These are phyloP conservation scores for Priocnemis perturbator DNA, from an alignment of 2,888 invertebrate genomes.

Conservation along the genomic window DNA sequence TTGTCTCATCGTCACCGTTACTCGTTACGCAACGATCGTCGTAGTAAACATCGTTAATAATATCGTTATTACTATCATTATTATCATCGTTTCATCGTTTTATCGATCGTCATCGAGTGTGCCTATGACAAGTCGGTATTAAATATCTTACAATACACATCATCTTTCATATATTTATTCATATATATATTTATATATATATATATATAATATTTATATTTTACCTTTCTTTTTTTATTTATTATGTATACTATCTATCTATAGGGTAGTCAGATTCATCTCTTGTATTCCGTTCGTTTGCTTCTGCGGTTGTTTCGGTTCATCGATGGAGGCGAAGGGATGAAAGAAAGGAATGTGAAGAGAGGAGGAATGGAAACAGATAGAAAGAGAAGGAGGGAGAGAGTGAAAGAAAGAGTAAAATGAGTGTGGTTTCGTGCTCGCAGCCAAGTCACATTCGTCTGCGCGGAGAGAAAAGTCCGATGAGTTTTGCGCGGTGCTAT, in stretches of 20 bases:
- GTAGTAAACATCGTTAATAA: conserved; percentile 47
- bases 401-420: background rate
- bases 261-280: conserved; percentile 69
- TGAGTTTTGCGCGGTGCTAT: no score
- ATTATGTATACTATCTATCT: conserved; percentile 69
- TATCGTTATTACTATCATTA: conserved; percentile 37
- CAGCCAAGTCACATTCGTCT: conserved; percentile 45
- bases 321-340: conserved; percentile 42
- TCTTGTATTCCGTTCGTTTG: conserved; percentile 59
- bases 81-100: conserved; percentile 55
- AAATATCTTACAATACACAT: conserved; percentile 74
- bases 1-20: conserved; percentile 38
- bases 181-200: conserved; percentile 62
- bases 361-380: conserved; percentile 38
- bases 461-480: background rate
- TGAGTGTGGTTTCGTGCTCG: conserved; percentile 25
- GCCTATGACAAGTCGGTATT: conserved; percentile 69
- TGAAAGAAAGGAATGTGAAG: background rate
- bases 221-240: conserved; percentile 57
- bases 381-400: conserved; percentile 35
- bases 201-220: conserved; percentile 65
- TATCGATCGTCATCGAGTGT: conserved; percentile 63
- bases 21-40: conserved; percentile 55
- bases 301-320: conserved; percentile 51
- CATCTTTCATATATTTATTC: conserved; percentile 67